Base-by-base conservation (phyloP, 2,113 vertebrate species). In the Labeo catla region DNA sequence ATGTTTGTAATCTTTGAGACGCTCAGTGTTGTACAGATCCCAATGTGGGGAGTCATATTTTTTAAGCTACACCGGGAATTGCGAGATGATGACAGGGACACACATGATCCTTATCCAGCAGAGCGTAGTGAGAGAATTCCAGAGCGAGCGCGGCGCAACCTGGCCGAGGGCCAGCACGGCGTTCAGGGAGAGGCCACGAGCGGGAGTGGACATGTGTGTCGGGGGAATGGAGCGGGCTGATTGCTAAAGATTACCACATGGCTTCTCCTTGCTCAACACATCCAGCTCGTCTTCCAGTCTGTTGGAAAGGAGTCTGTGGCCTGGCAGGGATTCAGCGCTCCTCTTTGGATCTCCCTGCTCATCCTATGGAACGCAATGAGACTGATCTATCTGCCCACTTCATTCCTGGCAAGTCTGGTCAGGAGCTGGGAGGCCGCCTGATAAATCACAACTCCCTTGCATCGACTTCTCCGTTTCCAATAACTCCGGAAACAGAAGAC, bases 191-290 rank as follows among this genome's bases (percentile, higher is more conserved):
- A 86, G 86, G 89, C 87, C 68, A 89, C 89, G 65, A 88, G 89
- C 70, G 88, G 91, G 87, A 83, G 23, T 90, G 87, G 88, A 85
- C 83, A 78, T 68, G 76, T 83, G 70, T n/a, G 81, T 16, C 76
- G 76, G 84, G 85, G 92, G 89, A 91, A 86, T 78, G 88, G 84
- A 91, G 87, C 68, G 87, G 83, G 83, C 61, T 86, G 88, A 90
- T 86, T 86, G 93, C 92, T 96, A 95, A 96, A 94, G 93, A 95
- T 90, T 94, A 95, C 95, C 96, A 96, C 95, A 96, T 95, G 95
- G 94, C 90, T 93, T 89, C 85, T 88, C 92, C 91, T 92, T 89
- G 92, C 92, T 91, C 66, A 86, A 92, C 93, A 93, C 92, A 91
- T 93, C 93, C 91, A 88, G 91, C 90, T 93, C 59, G 94, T 95